Evolutionary conservation across 2,797 vertebrate species (phyloP).

Genomic region (Pteronotus mesoamericanus): DNA sequence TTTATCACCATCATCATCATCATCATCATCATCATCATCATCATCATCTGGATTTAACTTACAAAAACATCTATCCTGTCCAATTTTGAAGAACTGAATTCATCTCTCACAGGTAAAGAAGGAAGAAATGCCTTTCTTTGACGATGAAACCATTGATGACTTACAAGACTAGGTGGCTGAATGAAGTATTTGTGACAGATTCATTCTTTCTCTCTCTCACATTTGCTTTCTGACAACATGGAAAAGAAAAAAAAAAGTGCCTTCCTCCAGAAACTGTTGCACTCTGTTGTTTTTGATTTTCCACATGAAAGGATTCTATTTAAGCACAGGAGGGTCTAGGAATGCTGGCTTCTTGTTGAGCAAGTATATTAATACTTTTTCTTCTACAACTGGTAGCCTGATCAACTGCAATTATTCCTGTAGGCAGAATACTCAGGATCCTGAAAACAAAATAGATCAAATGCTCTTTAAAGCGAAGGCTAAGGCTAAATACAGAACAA

Average conservation of each 20-base stretch:
- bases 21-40: neutral
- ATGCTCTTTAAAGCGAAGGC: neutral
- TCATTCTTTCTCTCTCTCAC: neutral
- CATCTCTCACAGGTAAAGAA: neutral
- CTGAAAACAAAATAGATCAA: constrained; percentile 28
- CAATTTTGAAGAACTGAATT: neutral
- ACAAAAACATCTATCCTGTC: neutral
- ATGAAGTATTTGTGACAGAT: neutral
- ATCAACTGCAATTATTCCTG: constrained; percentile 34
- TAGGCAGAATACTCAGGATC: neutral
- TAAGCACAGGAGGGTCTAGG: constrained; percentile 23
- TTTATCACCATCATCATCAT: neutral
- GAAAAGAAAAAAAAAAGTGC: neutral
- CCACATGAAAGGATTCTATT: constrained; percentile 61
- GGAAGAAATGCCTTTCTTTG: neutral
- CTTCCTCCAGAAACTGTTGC: constrained; percentile 3
- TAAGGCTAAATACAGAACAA: neutral
- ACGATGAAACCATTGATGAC: neutral
- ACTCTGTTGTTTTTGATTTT: constrained; percentile 69
- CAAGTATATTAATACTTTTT: constrained; percentile 35
- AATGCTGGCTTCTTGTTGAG: neutral
- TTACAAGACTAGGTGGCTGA: neutral
- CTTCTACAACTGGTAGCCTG: constrained; percentile 27
- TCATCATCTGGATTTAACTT: neutral
- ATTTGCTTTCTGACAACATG: constrained; percentile 55